These are phyloP conservation scores for Acromyrmex heyeri DNA, from an alignment of 1,140 invertebrate genomes.

Conservation along the genomic window DNA sequence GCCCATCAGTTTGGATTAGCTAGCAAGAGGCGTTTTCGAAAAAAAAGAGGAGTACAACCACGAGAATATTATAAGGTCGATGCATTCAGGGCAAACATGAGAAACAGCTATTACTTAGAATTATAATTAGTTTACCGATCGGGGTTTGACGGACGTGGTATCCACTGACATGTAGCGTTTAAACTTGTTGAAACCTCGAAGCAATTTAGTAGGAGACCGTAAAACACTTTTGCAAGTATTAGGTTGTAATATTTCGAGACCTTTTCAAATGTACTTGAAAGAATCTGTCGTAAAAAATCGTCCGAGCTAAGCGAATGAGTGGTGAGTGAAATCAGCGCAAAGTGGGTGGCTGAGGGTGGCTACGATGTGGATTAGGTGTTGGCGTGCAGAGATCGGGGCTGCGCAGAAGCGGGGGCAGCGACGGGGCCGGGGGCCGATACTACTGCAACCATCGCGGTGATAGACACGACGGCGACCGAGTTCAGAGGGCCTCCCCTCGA, in stretches of 20 bases:
- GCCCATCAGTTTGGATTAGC: not conserved
- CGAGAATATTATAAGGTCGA: not conserved
- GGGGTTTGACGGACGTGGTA: not conserved
- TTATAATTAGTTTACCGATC: not conserved
- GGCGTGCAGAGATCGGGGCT: slow-evolving; percentile 80
- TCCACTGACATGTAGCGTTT: not conserved
- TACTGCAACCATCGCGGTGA: slow-evolving; percentile 49
- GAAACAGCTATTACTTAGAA: not conserved
- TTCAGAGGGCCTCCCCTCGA: slow-evolving; percentile 53
- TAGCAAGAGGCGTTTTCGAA: not conserved
- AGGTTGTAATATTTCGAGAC: not conserved
- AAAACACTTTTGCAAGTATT: too few species aligned
- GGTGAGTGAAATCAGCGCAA: slow-evolving; percentile 46
- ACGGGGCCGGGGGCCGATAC: slow-evolving; percentile 65
- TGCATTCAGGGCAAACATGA: not conserved
- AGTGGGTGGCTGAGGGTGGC: slow-evolving; percentile 80
- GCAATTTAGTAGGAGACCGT: not conserved
- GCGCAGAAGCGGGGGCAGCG: slow-evolving; percentile 69
- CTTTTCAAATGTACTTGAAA: not conserved
- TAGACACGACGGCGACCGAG: slow-evolving; percentile 59
- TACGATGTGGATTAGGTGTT: slow-evolving; percentile 83
- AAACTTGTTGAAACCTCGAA: not conserved
- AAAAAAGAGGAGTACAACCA: too few species aligned
- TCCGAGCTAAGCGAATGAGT: slow-evolving; percentile 1
- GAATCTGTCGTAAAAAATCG: slow-evolving; percentile 1